Percentiles rank a stretch among this genome's conserved stretches.
Evolutionary conservation across 1,140 invertebrate genomes (phyloP).

Genomic region (Pseudomyrmex pallidus): DNA sequence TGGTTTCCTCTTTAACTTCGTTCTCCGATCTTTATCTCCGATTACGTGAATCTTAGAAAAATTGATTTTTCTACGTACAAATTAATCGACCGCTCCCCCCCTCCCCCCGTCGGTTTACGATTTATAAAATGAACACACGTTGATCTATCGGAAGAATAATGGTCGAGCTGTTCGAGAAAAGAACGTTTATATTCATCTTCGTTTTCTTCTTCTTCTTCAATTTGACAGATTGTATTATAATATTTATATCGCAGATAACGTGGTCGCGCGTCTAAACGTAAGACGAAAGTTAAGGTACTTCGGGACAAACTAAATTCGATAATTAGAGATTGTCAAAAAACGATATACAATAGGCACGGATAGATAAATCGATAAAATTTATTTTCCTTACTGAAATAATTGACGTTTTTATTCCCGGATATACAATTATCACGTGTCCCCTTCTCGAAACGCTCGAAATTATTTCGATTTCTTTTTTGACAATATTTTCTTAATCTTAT

Average conservation of each 20-base stretch:
- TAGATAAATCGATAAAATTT: conserved; percentile 27
- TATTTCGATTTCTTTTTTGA: conserved; percentile 8
- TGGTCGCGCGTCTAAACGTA: not conserved
- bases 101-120: conserved; percentile 27
- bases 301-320: not conserved
- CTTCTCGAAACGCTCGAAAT: conserved; percentile 60
- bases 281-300: not conserved
- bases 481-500: not conserved
- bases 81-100: conserved; percentile 16
- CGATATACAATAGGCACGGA: conserved; percentile 28
- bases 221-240: not conserved
- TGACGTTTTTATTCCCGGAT: conserved; percentile 43
- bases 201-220: conserved; percentile 13
- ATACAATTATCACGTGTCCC: conserved; percentile 15
- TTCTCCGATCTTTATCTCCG: conserved; percentile 14
- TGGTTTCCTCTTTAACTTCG: not conserved
- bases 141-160: conserved; percentile 53
- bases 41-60: conserved; percentile 37
- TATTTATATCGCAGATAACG: not conserved
- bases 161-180: conserved; percentile 49
- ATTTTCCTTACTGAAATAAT: conserved; percentile 38
- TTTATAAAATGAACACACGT: conserved; percentile 64
- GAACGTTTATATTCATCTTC: conserved; percentile 26
- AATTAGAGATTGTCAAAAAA: conserved; percentile 41
- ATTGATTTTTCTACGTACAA: conserved; percentile 9